Evolutionary conservation across 2,888 invertebrate species (phyloP), one percentile per base, ranked within the genome.

Genomic region (Mactromeris polynyma): DNA sequence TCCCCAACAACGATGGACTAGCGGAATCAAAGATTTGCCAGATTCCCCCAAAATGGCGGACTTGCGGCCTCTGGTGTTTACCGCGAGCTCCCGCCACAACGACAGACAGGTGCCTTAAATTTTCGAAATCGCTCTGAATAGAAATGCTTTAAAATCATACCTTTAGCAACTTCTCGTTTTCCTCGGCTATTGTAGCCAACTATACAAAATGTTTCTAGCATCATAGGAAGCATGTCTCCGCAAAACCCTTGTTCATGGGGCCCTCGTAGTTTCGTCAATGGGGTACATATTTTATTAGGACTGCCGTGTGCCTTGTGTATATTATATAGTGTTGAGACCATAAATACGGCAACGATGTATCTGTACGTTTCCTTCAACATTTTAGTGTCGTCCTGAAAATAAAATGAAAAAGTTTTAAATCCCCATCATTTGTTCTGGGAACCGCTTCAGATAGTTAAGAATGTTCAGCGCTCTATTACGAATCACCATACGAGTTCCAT

Each of bases 321-420:
- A n/a, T 69, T 42, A 26, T 69, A 83, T 19, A 64, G 26, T 17
- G 73, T 40, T n/a, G 42, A 83, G 46, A 83, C 9, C 46, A 83
- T 69, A 31, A 69, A 83, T 69, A 83, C 46, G 4, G 46, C 46
- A 73, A 73, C 73, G 7, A 73, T 19, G 42, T 69, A 69, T 38
- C 64, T 58, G 38, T 26, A 83, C 31, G 73, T 83, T 42, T 73
- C 83, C 31, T 42, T 73, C 38, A 42, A 83, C 83, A 83, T 83
- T 42, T 64, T 82, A 58, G 26, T 36, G 42, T n/a, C 19, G 19
- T 38, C 42, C 81, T 69, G 82, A 64, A 82, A 82, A 82, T 69
- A 40, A 0, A 36, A 81, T 36, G 31, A 31, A 33, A 40, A 40
- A 21, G 6, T 4, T 4, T 78, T 40, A 78, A 21, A n/a, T n/a